Percentiles rank a stretch among this genome's conserved stretches.
phyloP scores from a whole-genome alignment of 2,113 vertebrate genomes.

The Mesocricetus auratus region DNA sequence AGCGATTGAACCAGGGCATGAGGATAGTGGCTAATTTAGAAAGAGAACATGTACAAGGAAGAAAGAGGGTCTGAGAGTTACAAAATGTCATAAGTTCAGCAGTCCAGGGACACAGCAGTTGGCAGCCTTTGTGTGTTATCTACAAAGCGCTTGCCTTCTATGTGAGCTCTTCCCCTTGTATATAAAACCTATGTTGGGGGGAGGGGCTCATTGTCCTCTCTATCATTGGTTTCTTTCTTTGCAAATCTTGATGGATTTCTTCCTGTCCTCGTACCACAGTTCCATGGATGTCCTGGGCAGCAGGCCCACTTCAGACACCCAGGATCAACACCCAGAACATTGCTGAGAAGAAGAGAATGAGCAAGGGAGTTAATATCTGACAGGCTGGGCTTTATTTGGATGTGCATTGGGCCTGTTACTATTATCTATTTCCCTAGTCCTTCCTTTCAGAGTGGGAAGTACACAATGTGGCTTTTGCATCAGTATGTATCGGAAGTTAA shows the following conservation, averaged over 20 bases:
- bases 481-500: background rate
- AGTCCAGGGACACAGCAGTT: background rate
- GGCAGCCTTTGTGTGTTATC: background rate
- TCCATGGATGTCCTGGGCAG: background rate
- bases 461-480: background rate
- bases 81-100: background rate
- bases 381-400: background rate
- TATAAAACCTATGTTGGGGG: too few species aligned
- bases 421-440: background rate
- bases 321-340: background rate
- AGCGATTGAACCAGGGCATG: background rate
- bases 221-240: background rate
- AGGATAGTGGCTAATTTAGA: background rate
- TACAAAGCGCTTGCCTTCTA: background rate
- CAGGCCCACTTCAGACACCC: accelerated
- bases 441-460: background rate
- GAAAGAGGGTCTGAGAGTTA: background rate
- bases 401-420: background rate
- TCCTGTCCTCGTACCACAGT: background rate
- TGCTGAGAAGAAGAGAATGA: background rate
- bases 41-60: background rate
- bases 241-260: background rate
- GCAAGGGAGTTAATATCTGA: background rate
- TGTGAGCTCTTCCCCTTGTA: too few species aligned
- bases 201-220: background rate